phyloP scores from a whole-genome alignment of 2,113 vertebrate species.

The Morone chrysops region DNA sequence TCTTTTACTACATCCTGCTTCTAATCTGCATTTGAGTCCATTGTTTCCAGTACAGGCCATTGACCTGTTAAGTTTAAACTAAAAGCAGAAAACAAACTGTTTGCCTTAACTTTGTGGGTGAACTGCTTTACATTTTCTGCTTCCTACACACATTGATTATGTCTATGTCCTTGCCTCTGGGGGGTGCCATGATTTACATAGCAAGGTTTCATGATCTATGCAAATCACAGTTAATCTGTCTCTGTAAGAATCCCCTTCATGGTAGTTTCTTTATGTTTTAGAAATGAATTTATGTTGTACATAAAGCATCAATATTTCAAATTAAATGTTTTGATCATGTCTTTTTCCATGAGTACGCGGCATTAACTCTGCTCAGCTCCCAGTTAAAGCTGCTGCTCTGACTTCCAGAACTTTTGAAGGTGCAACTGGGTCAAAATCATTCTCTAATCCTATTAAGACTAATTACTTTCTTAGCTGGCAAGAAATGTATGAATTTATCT shows the following conservation, averaged over 20 bases:
- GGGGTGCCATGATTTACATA: not conserved
- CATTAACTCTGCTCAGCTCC: constrained; percentile 2
- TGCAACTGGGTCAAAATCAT: constrained; percentile 30
- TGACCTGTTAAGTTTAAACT: not conserved
- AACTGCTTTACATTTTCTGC: not conserved
- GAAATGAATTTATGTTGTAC: not conserved
- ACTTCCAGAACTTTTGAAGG: constrained; percentile 3
- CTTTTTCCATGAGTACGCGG: not conserved
- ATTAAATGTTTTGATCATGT: not conserved
- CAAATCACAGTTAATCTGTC: constrained; percentile 16
- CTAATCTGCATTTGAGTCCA: constrained; percentile 5
- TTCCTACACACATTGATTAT: constrained; percentile 29
- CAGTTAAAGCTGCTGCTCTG: not conserved
- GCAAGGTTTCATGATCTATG: constrained; percentile 10
- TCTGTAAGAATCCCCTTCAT: not conserved
- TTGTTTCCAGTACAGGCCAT: constrained; percentile 10
- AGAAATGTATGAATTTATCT: not conserved
- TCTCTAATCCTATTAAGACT: constrained; percentile 18
- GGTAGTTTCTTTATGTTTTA: not conserved
- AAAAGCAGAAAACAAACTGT: not conserved
- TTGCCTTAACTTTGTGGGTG: not conserved
- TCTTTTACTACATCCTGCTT: constrained; percentile 5
- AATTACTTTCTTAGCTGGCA: constrained; percentile 19
- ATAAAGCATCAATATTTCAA: not conserved
- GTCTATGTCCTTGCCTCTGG: not conserved